phyloP scores from a whole-genome alignment of 2,797 vertebrate genomes.

The Harpagifer antarcticus region DNA sequence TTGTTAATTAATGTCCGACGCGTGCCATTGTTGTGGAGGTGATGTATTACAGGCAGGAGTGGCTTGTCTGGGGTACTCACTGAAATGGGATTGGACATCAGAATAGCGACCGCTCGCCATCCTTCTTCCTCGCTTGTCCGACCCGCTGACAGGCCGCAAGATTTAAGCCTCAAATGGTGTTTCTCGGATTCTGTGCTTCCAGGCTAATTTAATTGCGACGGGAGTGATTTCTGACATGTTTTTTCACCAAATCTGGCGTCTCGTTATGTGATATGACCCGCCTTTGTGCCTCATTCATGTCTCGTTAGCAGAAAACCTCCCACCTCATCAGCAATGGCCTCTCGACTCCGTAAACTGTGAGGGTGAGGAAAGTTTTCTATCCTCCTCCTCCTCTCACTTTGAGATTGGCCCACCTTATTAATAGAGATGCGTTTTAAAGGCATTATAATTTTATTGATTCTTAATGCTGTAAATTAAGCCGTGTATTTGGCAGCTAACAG shows the following conservation, averaged over 20 bases:
- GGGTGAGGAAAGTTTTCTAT: slow-evolving; percentile 50
- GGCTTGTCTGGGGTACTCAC: slow-evolving; percentile 83
- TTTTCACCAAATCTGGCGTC: slow-evolving; percentile 20
- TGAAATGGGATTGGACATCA: slow-evolving; percentile 85
- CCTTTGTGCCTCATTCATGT: slow-evolving; percentile 50
- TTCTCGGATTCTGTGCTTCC: slow-evolving; percentile 49
- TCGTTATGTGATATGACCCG: slow-evolving; percentile 20
- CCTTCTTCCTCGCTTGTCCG: slow-evolving; percentile 82
- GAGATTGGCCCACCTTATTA: slow-evolving; percentile 84
- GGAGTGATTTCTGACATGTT: slow-evolving; percentile 27
- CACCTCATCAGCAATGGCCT: slow-evolving; percentile 63
- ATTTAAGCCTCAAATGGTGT: slow-evolving; percentile 76
- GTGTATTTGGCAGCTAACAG: slow-evolving; percentile 98
- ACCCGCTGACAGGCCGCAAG: slow-evolving; percentile 75
- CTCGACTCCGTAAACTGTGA: slow-evolving; percentile 39
- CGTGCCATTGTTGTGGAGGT: slow-evolving; percentile 83
- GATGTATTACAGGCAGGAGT: slow-evolving; percentile 84
- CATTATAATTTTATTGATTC: slow-evolving; percentile 99
- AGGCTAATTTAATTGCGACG: slow-evolving; percentile 48
- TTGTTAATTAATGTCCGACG: slow-evolving; percentile 86
- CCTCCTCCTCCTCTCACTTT: slow-evolving; percentile 17
- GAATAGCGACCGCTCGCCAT: slow-evolving; percentile 79
- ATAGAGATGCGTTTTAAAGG: slow-evolving; percentile 95
- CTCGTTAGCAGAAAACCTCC: slow-evolving; percentile 66
- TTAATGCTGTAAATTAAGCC: slow-evolving; percentile 99